phyloP scores from a whole-genome alignment of 64 coral and sea anemone genomes.

The Porites lutea region DNA sequence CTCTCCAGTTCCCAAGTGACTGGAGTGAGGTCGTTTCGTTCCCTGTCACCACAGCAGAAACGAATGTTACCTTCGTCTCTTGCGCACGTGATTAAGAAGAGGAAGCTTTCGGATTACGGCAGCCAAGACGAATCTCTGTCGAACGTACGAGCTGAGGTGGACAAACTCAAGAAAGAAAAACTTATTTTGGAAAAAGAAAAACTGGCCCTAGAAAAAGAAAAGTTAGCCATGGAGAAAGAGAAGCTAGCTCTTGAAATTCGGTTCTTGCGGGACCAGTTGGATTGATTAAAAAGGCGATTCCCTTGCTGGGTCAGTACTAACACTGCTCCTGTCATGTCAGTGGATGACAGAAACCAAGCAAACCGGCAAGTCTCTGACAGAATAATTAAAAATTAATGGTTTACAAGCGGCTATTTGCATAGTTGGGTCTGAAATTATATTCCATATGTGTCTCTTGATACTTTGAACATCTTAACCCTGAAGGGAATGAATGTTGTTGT shows the following conservation, averaged over 20 bases:
- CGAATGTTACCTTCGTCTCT: slow-evolving; percentile 3
- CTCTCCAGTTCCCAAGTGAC: background rate
- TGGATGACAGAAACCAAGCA: too few species aligned
- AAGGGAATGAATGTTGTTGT: too few species aligned
- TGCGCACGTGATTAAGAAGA: slow-evolving; percentile 37
- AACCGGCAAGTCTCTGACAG: too few species aligned
- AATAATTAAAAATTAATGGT: too few species aligned
- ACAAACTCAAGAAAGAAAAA: slow-evolving; percentile 63
- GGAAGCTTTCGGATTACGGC: slow-evolving; percentile 20
- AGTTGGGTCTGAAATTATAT: too few species aligned
- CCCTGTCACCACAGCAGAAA: slow-evolving; percentile 34
- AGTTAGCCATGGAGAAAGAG: slow-evolving; percentile 65
- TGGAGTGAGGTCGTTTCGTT: background rate
- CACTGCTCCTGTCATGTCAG: too few species aligned
- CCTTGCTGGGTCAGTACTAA: background rate
- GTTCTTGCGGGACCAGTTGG: slow-evolving; percentile 49
- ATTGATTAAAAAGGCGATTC: slow-evolving; percentile 14
- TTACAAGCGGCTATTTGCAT: too few species aligned
- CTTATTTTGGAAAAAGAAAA: slow-evolving; percentile 66
- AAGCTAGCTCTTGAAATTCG: slow-evolving; percentile 67
- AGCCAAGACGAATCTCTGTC: background rate
- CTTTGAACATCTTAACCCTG: too few species aligned
- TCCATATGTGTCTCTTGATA: too few species aligned
- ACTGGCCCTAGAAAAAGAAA: slow-evolving; percentile 59
- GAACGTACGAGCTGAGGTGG: slow-evolving; percentile 26